Evolutionary conservation across 2,113 vertebrate genomes (phyloP).

Genomic region (Prinia subflava): DNA sequence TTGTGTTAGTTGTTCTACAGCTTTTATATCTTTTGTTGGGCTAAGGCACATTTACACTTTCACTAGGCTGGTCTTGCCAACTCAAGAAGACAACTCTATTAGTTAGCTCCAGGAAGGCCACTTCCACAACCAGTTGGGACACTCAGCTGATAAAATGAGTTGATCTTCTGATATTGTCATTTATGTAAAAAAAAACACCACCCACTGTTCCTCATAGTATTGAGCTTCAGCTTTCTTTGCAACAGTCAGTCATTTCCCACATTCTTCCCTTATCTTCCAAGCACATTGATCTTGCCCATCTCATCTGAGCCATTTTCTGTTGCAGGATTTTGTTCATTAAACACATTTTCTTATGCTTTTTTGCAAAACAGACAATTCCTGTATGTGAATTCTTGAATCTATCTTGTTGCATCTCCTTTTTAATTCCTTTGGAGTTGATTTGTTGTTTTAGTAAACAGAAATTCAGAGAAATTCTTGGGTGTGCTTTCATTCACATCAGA

Average conservation of each 20-base stretch:
- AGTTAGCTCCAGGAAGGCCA: background rate
- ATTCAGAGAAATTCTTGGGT: background rate
- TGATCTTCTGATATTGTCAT: background rate
- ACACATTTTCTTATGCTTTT: background rate
- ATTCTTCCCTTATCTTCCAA: background rate
- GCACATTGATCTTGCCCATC: background rate
- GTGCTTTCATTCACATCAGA: background rate
- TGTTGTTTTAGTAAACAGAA: background rate
- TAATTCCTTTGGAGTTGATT: background rate
- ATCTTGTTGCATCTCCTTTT: fast-evolving
- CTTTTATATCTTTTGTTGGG: background rate
- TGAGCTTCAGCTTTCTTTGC: background rate
- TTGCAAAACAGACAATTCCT: background rate
- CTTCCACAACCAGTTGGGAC: background rate
- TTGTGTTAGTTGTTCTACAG: background rate
- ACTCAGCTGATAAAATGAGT: background rate
- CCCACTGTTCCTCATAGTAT: background rate
- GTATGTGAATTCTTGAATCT: background rate
- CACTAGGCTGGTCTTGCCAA: background rate
- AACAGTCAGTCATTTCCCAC: background rate
- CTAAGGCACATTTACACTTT: background rate
- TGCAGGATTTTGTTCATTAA: fast-evolving
- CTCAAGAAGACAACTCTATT: background rate
- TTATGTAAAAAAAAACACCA: background rate
- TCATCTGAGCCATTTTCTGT: background rate